Conservation (phyloP, 1,140 invertebrate species). For the Sweltsa coloradensis region DNA sequence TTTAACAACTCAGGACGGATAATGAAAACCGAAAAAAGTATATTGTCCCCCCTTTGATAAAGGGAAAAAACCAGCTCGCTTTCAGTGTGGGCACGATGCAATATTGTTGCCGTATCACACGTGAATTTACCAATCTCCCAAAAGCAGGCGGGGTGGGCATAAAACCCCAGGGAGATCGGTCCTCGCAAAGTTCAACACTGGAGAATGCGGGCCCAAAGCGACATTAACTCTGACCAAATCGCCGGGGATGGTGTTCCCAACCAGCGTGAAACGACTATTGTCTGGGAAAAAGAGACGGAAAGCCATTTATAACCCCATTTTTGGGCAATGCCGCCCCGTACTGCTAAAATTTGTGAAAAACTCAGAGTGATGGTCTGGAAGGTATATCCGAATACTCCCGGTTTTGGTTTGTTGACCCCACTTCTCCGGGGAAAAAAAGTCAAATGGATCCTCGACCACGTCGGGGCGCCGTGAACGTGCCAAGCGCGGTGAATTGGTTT, state of each 20-base stretch:
- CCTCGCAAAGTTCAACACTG: neutral
- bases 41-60: no score
- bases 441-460: conserved; percentile 38
- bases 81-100: no score
- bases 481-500: conserved; percentile 29
- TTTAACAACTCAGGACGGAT: no score
- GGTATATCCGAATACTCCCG: conserved; percentile 13
- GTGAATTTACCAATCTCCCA: no score
- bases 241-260: conserved; percentile 80
- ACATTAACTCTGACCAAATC: conserved; percentile 29
- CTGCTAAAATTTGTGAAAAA: neutral
- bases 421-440: conserved; percentile 42
- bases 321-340: neutral
- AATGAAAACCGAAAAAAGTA: no score
- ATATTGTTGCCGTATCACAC: no score
- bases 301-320: conserved; percentile 70
- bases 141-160: neutral
- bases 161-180: neutral
- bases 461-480: conserved; percentile 27
- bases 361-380: neutral
- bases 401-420: conserved; percentile 41
- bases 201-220: neutral
- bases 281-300: conserved; percentile 83
- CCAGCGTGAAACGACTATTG: conserved; percentile 85
- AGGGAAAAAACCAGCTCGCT: no score